phyloP scores from a whole-genome alignment of 1,140 invertebrate species.

The Panonychus citri region DNA sequence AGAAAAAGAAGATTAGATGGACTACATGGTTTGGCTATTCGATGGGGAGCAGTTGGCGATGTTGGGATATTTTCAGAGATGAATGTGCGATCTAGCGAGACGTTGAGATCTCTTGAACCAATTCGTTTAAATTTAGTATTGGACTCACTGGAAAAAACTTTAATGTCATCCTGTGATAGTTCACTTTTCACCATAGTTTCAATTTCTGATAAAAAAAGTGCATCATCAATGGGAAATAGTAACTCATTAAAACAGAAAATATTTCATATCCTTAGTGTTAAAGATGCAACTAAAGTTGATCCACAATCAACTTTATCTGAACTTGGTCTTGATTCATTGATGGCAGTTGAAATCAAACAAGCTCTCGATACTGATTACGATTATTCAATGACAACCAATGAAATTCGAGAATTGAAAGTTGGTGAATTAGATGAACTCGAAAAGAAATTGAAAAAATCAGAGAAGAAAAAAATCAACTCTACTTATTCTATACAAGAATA shows the following conservation, averaged over 20 bases:
- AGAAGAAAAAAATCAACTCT: neutral
- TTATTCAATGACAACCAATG: conserved; percentile 54
- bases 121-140: too few species aligned
- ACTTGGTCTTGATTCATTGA: conserved; percentile 83
- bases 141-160: too few species aligned
- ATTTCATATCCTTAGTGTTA: conserved; percentile 26
- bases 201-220: conserved; percentile 33
- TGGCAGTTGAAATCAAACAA: conserved; percentile 80
- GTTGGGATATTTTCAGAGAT: conserved; percentile 73
- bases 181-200: neutral
- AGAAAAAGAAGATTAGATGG: conserved; percentile 52
- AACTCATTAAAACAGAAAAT: conserved; percentile 29
- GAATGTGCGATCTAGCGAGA: conserved; percentile 52
- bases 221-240: conserved; percentile 19
- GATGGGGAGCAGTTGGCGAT: conserved; percentile 92
- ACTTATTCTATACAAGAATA: conserved; percentile 2
- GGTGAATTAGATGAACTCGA: conserved; percentile 42
- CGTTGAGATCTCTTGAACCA: conserved; percentile 60
- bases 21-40: conserved; percentile 56
- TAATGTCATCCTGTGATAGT: neutral
- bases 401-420: conserved; percentile 59
- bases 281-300: conserved; percentile 61
- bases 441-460: conserved; percentile 15
- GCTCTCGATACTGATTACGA: conserved; percentile 26
- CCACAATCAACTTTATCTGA: conserved; percentile 51